Evolutionary conservation across 2,888 invertebrate genomes (phyloP), one percentile per base, ranked within the genome.

Genomic region (Thumatha senex): DNA sequence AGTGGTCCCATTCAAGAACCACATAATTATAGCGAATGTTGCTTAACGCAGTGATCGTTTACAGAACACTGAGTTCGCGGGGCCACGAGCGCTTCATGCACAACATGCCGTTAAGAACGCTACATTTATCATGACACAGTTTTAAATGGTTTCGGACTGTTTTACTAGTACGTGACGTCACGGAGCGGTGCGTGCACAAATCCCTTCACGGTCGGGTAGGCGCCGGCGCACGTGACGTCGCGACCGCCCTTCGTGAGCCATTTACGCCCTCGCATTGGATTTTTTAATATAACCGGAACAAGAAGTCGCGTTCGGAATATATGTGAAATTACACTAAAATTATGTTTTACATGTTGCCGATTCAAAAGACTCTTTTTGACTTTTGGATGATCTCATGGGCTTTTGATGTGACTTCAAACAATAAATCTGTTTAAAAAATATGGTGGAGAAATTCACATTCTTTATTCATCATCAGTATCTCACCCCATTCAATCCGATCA

Each of bases 241-340:
- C 45, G 33, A 35, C 14, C 52, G 51, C 55, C 54, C 63, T 67
- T 61, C 59, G 60, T 51, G 58, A 63, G 46, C 59, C 63, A 50
- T 59, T 58, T 65, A 59, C 62, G 60, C 54, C 59, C 66, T 66
- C 73, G 74, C 65, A 70, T 48, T 46, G 74, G 76, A 74, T 75
- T 76, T 74, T 74, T 70, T 73, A 76, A 76, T 76, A 74, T 66
- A 54, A 62, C 58, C 56, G 56, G 59, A 57, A 66, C 56, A 58
- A 40, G 48, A 51, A 12, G 39, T 51, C 50, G 36, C 54, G 45
- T 52, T 48, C n/a, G n/a, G 56, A 31, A 34, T 44, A 55, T 61
- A 43, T 56, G 51, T 67, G 63, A n/a, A 68, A 65, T 67, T 63
- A 63, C 39, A 35, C 40, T 46, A 40, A 52, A 38, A 34, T 48